Evolutionary conservation across 2,113 vertebrate species (phyloP), one percentile per base, ranked within the genome.

Genomic region (Nibea albiflora): DNA sequence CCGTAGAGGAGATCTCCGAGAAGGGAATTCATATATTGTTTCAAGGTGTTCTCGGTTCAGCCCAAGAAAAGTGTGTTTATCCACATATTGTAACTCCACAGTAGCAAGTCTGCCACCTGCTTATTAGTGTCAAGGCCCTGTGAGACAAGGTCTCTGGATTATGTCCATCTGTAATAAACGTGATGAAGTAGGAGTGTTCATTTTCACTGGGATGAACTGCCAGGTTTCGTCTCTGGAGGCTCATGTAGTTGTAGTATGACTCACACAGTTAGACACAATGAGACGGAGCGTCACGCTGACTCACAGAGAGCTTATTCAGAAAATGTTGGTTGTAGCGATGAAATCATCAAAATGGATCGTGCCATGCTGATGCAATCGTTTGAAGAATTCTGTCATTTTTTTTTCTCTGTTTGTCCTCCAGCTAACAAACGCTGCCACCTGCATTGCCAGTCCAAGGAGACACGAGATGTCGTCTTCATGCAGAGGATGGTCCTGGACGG

Each of bases 361-460:
- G 47, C 44, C 57, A 17, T n/a, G 26, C 24, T 64, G 31, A 35
- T 20, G 3, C 12, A 52, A 0, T 60, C 20, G 20, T 52, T 57
- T 42, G 14, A 46, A 58, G 53, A 64, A 56, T 26, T 39, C 35
- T 42, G 56, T 65, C 52, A 67, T 74, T 20, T 42, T 68, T 68
- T 57, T 64, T 26, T 69, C 35, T 86, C 5, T 91, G 71, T 84
- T 82, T 54, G 42, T 78, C 85, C 89, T 87, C 20, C 88, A 99
- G 98, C 96, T 84, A 97, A 97, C 85, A 96, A 99, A 89, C 95
- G 98, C 54, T 99, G 98, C 91, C 96, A 96, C 85, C 95, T 99
- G 76, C 96, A 97, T 70, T 99, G 98, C 0, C 95, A 98, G 77
- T 97, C 97, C 26, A 96, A 95, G 90, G 97, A 99, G 87, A 97